phyloP scores from a whole-genome alignment of 2,888 invertebrate genomes.

The Xylophagus ater region DNA sequence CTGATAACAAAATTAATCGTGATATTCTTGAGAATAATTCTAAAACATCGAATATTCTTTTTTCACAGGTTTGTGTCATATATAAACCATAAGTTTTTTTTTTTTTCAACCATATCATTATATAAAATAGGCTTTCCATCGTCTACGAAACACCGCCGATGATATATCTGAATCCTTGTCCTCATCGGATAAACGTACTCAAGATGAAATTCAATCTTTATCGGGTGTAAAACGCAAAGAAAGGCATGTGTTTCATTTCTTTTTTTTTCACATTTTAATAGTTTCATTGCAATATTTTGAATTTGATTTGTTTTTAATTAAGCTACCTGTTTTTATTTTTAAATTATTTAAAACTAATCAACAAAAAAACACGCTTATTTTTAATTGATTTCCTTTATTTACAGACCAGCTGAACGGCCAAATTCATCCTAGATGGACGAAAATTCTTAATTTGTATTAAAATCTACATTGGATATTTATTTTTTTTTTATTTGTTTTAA shows the following conservation, averaged over 20 bases:
- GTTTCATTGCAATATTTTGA: constrained; percentile 3
- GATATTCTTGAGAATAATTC: constrained; percentile 9
- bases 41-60: not conserved
- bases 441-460: too few relatives aligned
- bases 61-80: constrained; percentile 9
- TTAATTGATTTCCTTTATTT: not conserved
- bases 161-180: constrained; percentile 5
- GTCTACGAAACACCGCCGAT: constrained; percentile 5
- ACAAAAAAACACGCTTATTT: not conserved
- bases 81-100: not conserved
- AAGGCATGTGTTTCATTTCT: constrained; percentile 11
- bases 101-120: not conserved
- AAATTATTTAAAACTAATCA: not conserved
- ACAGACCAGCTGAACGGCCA: constrained; percentile 13
- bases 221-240: constrained; percentile 13
- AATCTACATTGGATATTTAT: too few relatives aligned
- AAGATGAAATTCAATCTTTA: constrained; percentile 1
- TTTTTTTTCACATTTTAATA: constrained; percentile 2
- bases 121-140: constrained; percentile 6
- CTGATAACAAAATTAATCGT: constrained; percentile 2
- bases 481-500: too few relatives aligned
- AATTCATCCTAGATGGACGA: constrained; percentile 14
- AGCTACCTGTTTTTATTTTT: not conserved
- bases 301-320: constrained; percentile 1
- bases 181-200: not conserved